Conservation (phyloP, 2,888 invertebrate genomes). For the Gymnocheta viridis region DNA sequence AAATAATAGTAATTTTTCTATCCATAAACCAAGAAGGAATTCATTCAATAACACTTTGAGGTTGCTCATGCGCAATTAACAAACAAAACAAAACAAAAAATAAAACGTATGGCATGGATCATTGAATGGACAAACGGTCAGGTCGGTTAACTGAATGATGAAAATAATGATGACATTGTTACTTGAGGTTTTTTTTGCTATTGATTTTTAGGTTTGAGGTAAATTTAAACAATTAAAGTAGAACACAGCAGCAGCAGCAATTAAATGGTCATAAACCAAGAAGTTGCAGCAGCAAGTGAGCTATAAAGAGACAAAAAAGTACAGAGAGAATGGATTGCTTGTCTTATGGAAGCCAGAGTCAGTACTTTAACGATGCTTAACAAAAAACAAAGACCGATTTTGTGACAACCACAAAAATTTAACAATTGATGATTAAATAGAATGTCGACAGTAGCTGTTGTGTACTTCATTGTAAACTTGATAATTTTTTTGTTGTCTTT, state of each 20-base stretch:
- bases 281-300: background rate
- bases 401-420: conserved; percentile 67
- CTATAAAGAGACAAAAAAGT: background rate
- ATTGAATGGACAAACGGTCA: background rate
- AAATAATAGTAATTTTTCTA: background rate
- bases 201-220: conserved; percentile 45
- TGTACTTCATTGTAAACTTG: conserved; percentile 17
- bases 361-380: conserved; percentile 32
- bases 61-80: conserved; percentile 60
- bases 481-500: conserved; percentile 21
- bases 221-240: conserved; percentile 60
- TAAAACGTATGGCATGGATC: conserved; percentile 3
- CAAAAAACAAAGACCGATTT: conserved; percentile 34
- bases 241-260: conserved; percentile 57
- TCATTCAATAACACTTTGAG: conserved; percentile 51
- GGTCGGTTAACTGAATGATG: conserved; percentile 21
- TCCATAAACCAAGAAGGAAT: conserved; percentile 6
- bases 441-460: conserved; percentile 58
- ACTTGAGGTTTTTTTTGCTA: conserved; percentile 54
- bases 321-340: background rate
- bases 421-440: conserved; percentile 60
- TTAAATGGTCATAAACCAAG: conserved; percentile 59
- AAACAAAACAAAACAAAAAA: no score
- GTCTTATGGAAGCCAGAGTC: background rate
- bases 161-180: conserved; percentile 66